Conservation (phyloP, 2,113 vertebrate genomes). For the Anhinga anhinga region DNA sequence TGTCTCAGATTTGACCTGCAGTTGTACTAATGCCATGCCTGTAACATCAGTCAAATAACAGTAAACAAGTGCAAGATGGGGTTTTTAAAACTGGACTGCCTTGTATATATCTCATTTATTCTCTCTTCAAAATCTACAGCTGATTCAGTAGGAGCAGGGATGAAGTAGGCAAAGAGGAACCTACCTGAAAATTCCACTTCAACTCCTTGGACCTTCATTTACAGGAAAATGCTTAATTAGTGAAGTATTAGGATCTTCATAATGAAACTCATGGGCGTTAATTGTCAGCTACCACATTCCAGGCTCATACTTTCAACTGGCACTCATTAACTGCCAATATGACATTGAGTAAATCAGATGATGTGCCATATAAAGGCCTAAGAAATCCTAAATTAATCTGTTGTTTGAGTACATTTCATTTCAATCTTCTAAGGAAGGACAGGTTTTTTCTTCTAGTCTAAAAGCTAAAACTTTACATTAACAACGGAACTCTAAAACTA, state of each 20-base stretch:
- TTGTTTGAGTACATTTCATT: background rate
- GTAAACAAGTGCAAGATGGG: background rate
- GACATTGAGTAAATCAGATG: background rate
- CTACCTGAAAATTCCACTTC: background rate
- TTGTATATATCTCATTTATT: background rate
- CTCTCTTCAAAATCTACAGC: background rate
- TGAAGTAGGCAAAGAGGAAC: background rate
- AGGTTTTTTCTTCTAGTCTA: background rate
- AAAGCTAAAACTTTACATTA: background rate
- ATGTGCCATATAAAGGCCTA: background rate
- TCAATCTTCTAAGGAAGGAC: background rate
- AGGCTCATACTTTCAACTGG: background rate
- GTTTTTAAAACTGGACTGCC: background rate
- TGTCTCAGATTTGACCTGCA: background rate
- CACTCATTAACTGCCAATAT: background rate
- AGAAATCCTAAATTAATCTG: background rate
- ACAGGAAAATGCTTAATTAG: background rate
- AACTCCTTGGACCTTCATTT: background rate
- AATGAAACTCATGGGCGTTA: background rate
- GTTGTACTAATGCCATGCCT: background rate
- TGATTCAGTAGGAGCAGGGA: background rate
- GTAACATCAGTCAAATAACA: background rate
- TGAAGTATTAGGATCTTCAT: background rate
- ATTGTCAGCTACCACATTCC: background rate
- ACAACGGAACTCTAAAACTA: background rate